Evolutionary conservation across 2,113 vertebrate species (phyloP).

Genomic region (Rhineura floridana): DNA sequence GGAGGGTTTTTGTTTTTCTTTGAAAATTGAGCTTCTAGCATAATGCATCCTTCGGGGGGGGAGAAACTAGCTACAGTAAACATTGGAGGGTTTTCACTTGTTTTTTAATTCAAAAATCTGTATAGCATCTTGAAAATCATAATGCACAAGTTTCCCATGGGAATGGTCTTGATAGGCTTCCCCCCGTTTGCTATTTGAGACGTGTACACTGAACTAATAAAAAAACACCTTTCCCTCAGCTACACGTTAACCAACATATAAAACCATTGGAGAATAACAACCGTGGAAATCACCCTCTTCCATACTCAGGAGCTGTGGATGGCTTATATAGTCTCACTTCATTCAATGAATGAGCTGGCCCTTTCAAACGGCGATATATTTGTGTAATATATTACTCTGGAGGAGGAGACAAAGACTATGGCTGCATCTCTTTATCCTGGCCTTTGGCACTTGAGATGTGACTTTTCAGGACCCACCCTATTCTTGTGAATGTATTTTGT

Average conservation of each 20-base stretch:
- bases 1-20: constrained; percentile 20
- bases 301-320: neutral
- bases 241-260: neutral
- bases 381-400: neutral
- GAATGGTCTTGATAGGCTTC: constrained; percentile 16
- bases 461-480: no score
- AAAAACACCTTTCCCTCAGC: neutral
- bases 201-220: constrained; percentile 2
- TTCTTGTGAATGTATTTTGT: no score
- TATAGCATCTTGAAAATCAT: constrained; percentile 45
- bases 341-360: neutral
- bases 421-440: neutral
- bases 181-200: constrained; percentile 3
- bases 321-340: neutral
- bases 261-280: neutral
- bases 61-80: constrained; percentile 45
- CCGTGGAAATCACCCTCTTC: neutral
- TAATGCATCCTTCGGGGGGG: constrained; percentile 29
- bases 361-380: neutral
- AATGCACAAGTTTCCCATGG: neutral
- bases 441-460: no score
- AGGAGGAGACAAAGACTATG: neutral
- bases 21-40: constrained; percentile 39
- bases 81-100: constrained; percentile 14
- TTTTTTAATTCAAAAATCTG: constrained; percentile 28